Percentiles rank a stretch among this genome's conserved stretches.
These are phyloP conservation scores for Epsilonema sp. DNA, from an alignment of 2,888 invertebrate genomes.

Conservation along the genomic window DNA sequence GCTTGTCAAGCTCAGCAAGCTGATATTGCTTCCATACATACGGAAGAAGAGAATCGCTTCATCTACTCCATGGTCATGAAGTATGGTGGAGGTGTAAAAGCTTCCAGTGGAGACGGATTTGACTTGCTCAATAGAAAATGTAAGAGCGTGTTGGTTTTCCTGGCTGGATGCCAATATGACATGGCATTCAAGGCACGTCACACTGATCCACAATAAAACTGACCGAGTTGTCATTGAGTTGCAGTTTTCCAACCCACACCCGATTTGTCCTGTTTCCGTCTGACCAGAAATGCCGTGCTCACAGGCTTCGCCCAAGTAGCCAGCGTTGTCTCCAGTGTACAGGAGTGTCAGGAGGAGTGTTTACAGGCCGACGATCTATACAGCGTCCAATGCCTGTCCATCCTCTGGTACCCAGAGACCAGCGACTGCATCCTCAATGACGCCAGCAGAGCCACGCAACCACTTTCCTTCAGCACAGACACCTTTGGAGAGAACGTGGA, in stretches of 20 bases:
- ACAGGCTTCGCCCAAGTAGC: background rate
- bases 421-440: slow-evolving; percentile 4
- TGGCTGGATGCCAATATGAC: no score
- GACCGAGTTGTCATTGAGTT: no score
- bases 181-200: no score
- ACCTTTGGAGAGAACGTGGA: slow-evolving; percentile 3
- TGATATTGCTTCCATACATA: background rate
- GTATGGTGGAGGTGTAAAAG: no score
- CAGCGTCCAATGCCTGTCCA: slow-evolving; percentile 2
- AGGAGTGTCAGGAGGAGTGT: background rate
- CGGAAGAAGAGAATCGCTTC: background rate
- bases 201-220: no score
- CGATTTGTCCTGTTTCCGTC: background rate
- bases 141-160: no score
- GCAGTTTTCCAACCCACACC: no score
- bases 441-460: background rate
- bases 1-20: background rate
- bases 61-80: background rate
- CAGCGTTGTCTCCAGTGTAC: background rate
- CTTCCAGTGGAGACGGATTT: no score
- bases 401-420: slow-evolving; percentile 5
- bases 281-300: background rate
- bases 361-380: background rate
- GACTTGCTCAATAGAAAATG: no score
- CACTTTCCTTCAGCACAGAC: slow-evolving; percentile 1